phyloP scores from a whole-genome alignment of 1,140 invertebrate species.

The Saxidomus purpurata region DNA sequence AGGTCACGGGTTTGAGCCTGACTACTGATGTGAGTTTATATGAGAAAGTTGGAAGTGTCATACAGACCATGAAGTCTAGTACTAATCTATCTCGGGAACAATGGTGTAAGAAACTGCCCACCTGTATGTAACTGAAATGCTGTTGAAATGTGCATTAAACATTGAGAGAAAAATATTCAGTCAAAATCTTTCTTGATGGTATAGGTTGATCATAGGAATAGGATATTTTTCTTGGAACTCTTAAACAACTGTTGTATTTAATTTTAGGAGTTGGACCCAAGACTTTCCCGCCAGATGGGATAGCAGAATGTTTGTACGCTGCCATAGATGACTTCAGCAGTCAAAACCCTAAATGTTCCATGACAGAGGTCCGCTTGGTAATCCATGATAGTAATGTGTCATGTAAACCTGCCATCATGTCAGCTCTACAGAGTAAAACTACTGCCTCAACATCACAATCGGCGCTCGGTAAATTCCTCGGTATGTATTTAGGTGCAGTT shows the following conservation, averaged over 20 bases:
- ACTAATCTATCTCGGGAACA: no score
- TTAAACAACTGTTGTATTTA: no score
- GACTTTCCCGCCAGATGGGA: slow-evolving; percentile 34
- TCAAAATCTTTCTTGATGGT: no score
- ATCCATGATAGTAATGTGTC: slow-evolving; percentile 31
- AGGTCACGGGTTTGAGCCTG: no score
- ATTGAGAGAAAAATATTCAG: no score
- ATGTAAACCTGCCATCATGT: slow-evolving; percentile 39
- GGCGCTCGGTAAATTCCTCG: neutral
- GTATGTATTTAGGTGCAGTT: neutral
- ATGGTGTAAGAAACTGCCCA: no score
- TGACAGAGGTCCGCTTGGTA: slow-evolving; percentile 41
- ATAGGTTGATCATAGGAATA: no score
- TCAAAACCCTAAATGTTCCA: neutral
- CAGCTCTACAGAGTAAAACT: slow-evolving; percentile 57
- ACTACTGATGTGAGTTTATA: neutral
- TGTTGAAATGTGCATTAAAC: no score
- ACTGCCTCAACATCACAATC: neutral
- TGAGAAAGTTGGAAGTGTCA: neutral
- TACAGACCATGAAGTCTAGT: no score
- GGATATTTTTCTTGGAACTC: no score
- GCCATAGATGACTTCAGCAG: slow-evolving; percentile 52
- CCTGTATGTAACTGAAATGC: no score
- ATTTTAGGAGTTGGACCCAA: slow-evolving; percentile 32
- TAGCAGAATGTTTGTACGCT: slow-evolving; percentile 57